These are phyloP conservation scores for Cathartes aura DNA, from an alignment of 2,113 vertebrate genomes.

Conservation along the genomic window DNA sequence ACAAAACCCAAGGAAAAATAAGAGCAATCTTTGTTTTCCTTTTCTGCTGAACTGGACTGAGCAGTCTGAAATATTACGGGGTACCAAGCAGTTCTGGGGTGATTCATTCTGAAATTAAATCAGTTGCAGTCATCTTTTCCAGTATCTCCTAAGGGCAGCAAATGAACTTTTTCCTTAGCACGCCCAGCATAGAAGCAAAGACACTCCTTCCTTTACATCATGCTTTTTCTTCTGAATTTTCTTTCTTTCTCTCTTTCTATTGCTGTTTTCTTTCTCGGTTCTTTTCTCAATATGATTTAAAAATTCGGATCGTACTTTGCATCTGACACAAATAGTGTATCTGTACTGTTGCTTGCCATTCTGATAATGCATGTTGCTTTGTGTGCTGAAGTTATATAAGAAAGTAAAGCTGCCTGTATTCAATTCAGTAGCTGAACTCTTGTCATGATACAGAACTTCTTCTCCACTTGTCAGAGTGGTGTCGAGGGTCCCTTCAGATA, in stretches of 20 bases:
- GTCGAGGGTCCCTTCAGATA: not conserved
- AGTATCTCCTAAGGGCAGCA: not conserved
- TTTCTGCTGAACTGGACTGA: not conserved
- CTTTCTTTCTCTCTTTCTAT: not conserved
- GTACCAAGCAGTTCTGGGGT: not conserved
- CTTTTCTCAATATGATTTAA: not conserved
- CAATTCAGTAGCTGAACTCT: not conserved
- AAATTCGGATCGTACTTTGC: not conserved
- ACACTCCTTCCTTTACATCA: not conserved
- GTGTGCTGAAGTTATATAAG: not conserved
- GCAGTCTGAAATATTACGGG: not conserved
- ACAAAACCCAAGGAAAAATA: not conserved
- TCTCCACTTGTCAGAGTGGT: not conserved
- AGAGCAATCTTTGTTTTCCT: not conserved
- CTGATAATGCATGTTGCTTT: not conserved
- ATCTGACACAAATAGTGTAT: not conserved
- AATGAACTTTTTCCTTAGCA: not conserved
- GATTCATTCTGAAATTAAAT: not conserved
- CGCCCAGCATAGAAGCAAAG: accelerated
- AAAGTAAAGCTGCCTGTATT: not conserved
- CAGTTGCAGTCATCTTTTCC: not conserved
- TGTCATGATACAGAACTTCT: not conserved
- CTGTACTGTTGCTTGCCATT: not conserved
- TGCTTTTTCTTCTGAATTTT: not conserved
- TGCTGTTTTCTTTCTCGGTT: not conserved